Base-by-base conservation (phyloP, 37 sponge, comb jelly and placozoan species). In the Eunapius fragilis region DNA sequence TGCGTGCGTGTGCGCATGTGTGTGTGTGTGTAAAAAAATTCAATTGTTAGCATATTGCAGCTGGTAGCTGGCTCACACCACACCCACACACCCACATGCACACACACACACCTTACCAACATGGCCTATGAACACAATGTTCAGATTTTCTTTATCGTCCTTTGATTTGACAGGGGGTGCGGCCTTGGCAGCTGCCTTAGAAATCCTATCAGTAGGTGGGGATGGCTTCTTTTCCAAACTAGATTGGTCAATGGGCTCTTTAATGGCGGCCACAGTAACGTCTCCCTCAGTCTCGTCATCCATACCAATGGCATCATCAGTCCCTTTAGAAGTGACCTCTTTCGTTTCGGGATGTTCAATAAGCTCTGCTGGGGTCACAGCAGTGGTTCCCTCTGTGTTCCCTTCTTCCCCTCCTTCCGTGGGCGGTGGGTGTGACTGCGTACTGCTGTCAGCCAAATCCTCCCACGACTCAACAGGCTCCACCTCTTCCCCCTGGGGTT, bases 61-160 rank as follows among this genome's bases (percentile, higher is more conserved):
- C n/a, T n/a, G n/a, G n/a, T n/a, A n/a, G n/a, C n/a, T n/a, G n/a
- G 41, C 41, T 41, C 41, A 41, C 41, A 41, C 41, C 6, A 41
- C 41, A 41, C 6, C 6, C 41, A 41, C 41, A 41, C 6, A 6
- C 41, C 6, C 41, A 41, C 41, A 41, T 6, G 6, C 41, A 3
- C 41, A 41, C 41, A 41, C 6, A 6, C 41, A 41, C 41, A 41
- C 6, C 41, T 72, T 76, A 93, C 94, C 94, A 13, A 99, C 99
- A 79, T 99, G 99, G 10, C 99, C 99, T 68, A 99, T 99, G 74
- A 99, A 99, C 13, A 99, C 85, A 41, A 99, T 95, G 69, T 99
- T 99, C 37, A 99, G 68, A 75, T 92, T 95, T 81, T 99, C 99
- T 34, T 98, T 96, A 17, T 85, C 91, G 24, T 91, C 89, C 33